Evolutionary conservation across 1,140 invertebrate species (phyloP).

Genomic region (Leptinotarsa undecemlineata): DNA sequence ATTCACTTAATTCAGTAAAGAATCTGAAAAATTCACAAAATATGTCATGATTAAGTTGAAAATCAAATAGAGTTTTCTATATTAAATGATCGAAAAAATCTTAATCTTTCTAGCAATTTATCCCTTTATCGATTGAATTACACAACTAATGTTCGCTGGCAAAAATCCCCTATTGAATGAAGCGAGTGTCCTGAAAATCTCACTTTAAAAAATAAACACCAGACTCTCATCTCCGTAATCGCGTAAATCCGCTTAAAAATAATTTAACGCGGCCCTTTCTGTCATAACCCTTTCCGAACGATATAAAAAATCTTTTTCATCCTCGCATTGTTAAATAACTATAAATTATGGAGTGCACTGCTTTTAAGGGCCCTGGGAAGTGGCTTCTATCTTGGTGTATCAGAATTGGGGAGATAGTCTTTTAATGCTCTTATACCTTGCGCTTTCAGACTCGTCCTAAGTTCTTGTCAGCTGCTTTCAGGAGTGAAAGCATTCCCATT

Average conservation of each 20-base stretch:
- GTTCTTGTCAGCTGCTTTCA: slow-evolving; percentile 7
- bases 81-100: no score
- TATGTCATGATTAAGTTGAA: no score
- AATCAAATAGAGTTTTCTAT: no score
- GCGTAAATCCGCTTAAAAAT: slow-evolving; percentile 16
- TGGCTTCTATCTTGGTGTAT: slow-evolving; percentile 11
- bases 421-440: slow-evolving; percentile 21
- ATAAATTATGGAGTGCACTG: slow-evolving; percentile 15
- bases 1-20: no score
- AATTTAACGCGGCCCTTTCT: slow-evolving; percentile 7
- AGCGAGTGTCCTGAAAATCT: background rate
- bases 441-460: slow-evolving; percentile 9
- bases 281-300: slow-evolving; percentile 10
- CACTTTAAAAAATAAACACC: slow-evolving; percentile 11
- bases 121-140: no score
- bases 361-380: slow-evolving; percentile 21
- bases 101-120: no score
- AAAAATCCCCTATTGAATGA: background rate
- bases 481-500: background rate
- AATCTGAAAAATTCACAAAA: no score
- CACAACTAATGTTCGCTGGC: background rate
- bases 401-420: slow-evolving; percentile 10
- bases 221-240: slow-evolving; percentile 2
- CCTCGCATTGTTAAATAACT: slow-evolving; percentile 14
- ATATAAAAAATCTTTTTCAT: slow-evolving; percentile 19